phyloP scores from a whole-genome alignment of 2,113 vertebrate species.

The Cettia cetti region DNA sequence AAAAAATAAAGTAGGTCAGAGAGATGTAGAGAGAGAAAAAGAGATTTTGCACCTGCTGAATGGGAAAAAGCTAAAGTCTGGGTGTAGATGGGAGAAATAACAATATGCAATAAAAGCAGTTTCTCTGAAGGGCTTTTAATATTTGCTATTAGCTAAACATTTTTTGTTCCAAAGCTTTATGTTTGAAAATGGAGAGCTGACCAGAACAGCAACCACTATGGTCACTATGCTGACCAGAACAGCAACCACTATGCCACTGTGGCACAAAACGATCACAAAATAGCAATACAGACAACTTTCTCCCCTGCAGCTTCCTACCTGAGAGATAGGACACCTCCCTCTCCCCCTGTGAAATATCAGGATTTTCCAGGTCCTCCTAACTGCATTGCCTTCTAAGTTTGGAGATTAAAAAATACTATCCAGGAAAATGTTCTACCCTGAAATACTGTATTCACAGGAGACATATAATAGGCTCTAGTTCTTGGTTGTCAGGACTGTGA shows the following conservation, averaged over 20 bases:
- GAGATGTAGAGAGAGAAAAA: background rate
- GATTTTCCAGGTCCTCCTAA: background rate
- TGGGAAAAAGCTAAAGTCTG: background rate
- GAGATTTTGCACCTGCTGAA: background rate
- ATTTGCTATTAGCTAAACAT: background rate
- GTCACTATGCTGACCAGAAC: background rate
- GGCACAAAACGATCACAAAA: background rate
- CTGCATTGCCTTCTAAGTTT: background rate
- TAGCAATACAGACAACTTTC: background rate
- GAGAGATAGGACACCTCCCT: background rate
- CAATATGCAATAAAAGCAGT: background rate
- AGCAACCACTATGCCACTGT: background rate
- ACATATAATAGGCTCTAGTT: background rate
- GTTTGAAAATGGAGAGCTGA: background rate
- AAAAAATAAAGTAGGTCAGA: background rate
- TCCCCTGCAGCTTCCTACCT: background rate
- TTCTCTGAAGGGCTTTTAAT: background rate
- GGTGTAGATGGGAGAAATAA: background rate
- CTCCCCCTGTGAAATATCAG: background rate
- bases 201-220: background rate
- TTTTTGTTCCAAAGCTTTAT: background rate
- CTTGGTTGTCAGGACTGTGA: background rate
- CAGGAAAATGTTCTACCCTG: background rate
- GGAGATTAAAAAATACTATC: background rate
- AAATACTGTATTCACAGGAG: background rate